Evolutionary conservation across 2,113 vertebrate species (phyloP).

Genomic region (Pungitius pungitius): DNA sequence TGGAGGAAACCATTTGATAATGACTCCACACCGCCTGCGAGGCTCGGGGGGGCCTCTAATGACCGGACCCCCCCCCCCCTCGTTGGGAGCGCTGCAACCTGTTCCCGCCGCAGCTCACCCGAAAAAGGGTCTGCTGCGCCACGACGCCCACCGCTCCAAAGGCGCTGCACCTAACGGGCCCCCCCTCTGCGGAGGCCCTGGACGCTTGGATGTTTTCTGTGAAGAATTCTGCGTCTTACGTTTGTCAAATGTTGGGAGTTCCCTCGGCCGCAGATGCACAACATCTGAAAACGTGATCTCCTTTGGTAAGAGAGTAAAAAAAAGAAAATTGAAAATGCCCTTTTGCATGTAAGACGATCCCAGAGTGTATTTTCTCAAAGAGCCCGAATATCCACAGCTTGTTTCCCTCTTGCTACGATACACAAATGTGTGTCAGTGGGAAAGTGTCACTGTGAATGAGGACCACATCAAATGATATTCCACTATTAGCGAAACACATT

Average conservation of each 20-base stretch:
- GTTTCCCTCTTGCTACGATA: conserved; percentile 29
- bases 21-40: conserved; percentile 38
- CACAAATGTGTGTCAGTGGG: conserved; percentile 34
- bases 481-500: conserved; percentile 49
- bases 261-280: not conserved
- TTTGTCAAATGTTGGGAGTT: no score
- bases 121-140: conserved; percentile 12
- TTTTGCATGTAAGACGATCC: conserved; percentile 47
- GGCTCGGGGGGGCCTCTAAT: conserved; percentile 43
- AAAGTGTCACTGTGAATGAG: conserved; percentile 39
- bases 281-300: conserved; percentile 60
- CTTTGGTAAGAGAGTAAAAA: conserved; percentile 56
- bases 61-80: conserved; percentile 45
- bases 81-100: not conserved
- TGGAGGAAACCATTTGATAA: conserved; percentile 57
- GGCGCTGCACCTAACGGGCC: conserved; percentile 22
- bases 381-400: conserved; percentile 30
- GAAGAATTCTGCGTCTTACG: not conserved
- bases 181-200: not conserved
- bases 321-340: conserved; percentile 60
- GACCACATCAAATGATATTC: conserved; percentile 50
- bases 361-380: conserved; percentile 36
- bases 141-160: not conserved
- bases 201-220: conserved; percentile 7
- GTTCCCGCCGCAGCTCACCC: conserved; percentile 23